Evolutionary conservation across 2,797 vertebrate species (phyloP).

Genomic region (Cacajao melanocephalus): DNA sequence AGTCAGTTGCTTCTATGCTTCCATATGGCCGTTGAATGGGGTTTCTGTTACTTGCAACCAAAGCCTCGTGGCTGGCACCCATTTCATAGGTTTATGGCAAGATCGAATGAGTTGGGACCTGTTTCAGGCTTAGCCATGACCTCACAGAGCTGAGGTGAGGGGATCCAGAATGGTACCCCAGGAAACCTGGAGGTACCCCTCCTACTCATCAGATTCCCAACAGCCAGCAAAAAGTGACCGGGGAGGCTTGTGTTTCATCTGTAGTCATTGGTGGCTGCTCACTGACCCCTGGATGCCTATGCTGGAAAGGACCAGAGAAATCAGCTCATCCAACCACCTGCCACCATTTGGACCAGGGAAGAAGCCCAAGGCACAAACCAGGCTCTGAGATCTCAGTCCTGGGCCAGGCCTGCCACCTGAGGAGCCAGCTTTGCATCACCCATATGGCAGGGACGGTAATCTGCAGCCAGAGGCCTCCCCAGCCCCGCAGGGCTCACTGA

Average conservation of each 20-base stretch:
- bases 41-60: not conserved
- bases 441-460: rapidly evolving
- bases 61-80: not conserved
- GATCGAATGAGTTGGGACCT: not conserved
- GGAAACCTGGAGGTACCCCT: not conserved
- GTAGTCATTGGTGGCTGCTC: not conserved
- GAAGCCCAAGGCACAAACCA: not conserved
- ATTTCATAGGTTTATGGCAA: not conserved
- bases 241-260: not conserved
- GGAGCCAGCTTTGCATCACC: not conserved
- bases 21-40: not conserved
- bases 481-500: not conserved
- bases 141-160: not conserved
- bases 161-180: not conserved
- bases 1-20: not conserved
- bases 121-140: not conserved
- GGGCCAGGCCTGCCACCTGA: not conserved
- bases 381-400: not conserved
- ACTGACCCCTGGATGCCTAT: not conserved
- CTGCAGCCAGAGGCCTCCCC: not conserved
- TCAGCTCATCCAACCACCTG: not conserved
- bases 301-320: not conserved
- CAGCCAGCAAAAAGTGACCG: not conserved
- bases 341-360: not conserved
- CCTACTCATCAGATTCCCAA: not conserved